Conservation (phyloP, 2,888 invertebrate species). For the Agonopterix subpropinquella region DNA sequence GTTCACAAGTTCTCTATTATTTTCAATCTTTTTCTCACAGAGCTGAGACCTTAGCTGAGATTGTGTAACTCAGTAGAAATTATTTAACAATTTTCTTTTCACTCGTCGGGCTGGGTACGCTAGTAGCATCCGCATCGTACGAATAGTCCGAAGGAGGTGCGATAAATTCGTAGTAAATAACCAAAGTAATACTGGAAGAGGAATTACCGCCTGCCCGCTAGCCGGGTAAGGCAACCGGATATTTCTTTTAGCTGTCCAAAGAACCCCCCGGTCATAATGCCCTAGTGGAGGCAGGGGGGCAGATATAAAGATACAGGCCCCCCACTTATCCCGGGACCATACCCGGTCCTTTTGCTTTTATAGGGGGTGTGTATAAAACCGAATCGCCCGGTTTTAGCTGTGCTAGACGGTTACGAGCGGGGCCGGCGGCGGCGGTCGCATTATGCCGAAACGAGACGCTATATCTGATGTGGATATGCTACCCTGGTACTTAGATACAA, state of each 20-base stretch:
- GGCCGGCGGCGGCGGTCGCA: constrained; percentile 58
- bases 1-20: too few species aligned
- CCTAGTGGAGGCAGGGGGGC: constrained; percentile 61
- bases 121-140: not conserved
- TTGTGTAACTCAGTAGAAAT: too few species aligned
- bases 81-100: too few species aligned
- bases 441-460: constrained; percentile 58
- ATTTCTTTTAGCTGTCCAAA: constrained; percentile 76
- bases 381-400: constrained; percentile 74
- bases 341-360: constrained; percentile 75
- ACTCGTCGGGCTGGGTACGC: too few species aligned
- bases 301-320: constrained; percentile 75
- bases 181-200: constrained; percentile 64
- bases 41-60: too few species aligned
- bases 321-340: constrained; percentile 70
- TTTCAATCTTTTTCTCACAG: too few species aligned
- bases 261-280: constrained; percentile 73
- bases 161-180: constrained; percentile 65
- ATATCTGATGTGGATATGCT: constrained; percentile 64
- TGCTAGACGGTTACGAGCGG: constrained; percentile 72
- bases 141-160: constrained; percentile 14
- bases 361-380: constrained; percentile 76
- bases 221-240: constrained; percentile 67
- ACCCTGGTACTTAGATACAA: constrained; percentile 58
- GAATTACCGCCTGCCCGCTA: constrained; percentile 62